Percentiles rank a stretch among this genome's conserved stretches.
phyloP scores from a whole-genome alignment of 2,113 vertebrate species.

The Tamias sibiricus region DNA sequence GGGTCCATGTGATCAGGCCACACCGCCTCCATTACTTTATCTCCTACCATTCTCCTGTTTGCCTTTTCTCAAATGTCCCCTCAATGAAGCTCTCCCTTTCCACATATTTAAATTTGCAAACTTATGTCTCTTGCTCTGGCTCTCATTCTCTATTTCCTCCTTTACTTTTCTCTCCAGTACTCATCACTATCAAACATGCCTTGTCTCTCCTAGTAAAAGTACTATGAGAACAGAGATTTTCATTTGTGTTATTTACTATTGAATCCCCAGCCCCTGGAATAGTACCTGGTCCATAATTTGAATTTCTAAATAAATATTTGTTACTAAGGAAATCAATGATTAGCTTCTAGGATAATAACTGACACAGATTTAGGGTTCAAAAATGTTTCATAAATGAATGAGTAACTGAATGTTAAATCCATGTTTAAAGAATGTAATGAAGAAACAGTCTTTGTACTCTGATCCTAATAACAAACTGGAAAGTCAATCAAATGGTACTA shows the following conservation, averaged over 20 bases:
- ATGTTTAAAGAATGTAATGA: slow-evolving; percentile 34
- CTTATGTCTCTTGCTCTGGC: not conserved
- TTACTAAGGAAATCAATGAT: slow-evolving; percentile 42
- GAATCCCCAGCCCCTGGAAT: not conserved
- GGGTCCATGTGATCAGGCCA: not conserved
- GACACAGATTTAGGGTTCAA: slow-evolving; percentile 26
- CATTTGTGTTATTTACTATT: not conserved
- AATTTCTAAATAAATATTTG: slow-evolving; percentile 16
- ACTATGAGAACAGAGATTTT: not conserved
- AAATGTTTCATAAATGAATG: slow-evolving; percentile 46
- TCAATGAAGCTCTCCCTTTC: not conserved
- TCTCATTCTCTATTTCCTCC: not conserved
- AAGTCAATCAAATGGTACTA: slow-evolving; percentile 45
- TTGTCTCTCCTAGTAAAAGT: slow-evolving; percentile 15
- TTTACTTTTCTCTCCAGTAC: not conserved
- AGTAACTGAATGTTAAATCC: slow-evolving; percentile 51
- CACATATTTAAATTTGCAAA: not conserved
- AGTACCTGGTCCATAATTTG: not conserved
- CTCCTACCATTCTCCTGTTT: not conserved
- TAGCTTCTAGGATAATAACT: slow-evolving; percentile 39
- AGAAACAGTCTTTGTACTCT: slow-evolving; percentile 44
- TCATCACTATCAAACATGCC: not conserved
- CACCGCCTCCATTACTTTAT: not conserved
- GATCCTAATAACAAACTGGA: slow-evolving; percentile 2
- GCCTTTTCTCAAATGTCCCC: not conserved